A percentile compares a stretch with the other conserved stretches of the same genome.
phyloP scores from a whole-genome alignment of 1,140 invertebrate genomes.

The Cotesia chilonis region DNA sequence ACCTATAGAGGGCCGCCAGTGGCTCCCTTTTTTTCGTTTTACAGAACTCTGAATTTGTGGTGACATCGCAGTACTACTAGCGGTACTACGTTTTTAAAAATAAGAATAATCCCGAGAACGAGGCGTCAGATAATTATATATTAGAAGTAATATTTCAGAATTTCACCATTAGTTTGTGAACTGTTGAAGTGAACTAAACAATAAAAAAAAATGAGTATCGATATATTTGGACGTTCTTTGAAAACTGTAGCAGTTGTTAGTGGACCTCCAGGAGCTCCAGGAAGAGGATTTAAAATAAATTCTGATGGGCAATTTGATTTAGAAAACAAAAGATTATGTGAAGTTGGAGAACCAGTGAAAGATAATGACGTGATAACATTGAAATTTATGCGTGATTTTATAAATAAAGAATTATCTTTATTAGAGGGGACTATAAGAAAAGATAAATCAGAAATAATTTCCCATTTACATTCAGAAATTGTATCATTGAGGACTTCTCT shows the following conservation, averaged over 20 bases:
- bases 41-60: no score
- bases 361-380: conserved; percentile 17
- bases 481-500: background rate
- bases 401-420: background rate
- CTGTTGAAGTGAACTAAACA: background rate
- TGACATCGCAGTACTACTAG: no score
- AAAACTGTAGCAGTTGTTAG: background rate
- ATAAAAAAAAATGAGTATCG: conserved; percentile 25
- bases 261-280: background rate
- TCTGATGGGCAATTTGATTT: no score
- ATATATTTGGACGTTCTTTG: conserved; percentile 36
- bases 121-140: no score
- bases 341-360: no score
- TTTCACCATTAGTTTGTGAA: background rate
- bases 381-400: conserved; percentile 24
- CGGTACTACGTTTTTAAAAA: no score
- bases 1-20: no score
- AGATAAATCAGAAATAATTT: background rate
- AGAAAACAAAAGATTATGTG: no score
- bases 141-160: background rate
- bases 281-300: no score
- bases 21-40: no score
- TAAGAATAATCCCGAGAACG: no score
- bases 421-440: background rate
- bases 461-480: background rate